These are phyloP conservation scores for Indicator maculatus DNA, from an alignment of 2,113 vertebrate species.

Conservation along the genomic window DNA sequence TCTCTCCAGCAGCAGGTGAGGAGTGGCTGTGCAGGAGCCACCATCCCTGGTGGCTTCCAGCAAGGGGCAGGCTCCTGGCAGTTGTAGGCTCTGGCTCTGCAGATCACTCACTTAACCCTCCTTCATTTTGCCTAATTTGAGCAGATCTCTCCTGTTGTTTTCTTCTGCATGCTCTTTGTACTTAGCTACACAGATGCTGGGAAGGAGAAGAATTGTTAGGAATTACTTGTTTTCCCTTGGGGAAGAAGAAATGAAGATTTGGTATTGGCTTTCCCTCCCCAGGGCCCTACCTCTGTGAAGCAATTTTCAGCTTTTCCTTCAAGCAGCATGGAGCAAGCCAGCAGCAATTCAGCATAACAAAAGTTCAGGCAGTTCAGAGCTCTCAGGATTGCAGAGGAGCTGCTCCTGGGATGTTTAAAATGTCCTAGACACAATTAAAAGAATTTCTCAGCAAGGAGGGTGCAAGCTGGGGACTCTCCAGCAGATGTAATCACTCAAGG, in stretches of 20 bases:
- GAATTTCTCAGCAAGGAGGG: slow-evolving; percentile 43
- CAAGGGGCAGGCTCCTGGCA: neutral
- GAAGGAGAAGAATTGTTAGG: neutral
- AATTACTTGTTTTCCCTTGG: slow-evolving; percentile 3
- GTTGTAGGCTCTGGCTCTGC: neutral
- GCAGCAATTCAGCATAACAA: neutral
- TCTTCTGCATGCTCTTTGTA: neutral
- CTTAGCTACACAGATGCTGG: neutral
- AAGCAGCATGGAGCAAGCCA: neutral
- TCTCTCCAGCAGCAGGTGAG: rapidly evolving
- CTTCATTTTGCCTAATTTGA: neutral
- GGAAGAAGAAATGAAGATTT: neutral
- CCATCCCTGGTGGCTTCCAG: neutral
- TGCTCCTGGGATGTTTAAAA: slow-evolving; percentile 48
- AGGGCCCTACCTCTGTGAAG: neutral
- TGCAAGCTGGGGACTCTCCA: slow-evolving; percentile 51
- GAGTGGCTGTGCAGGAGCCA: neutral
- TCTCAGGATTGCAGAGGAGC: slow-evolving; percentile 1
- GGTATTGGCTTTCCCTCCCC: neutral
- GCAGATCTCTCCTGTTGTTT: neutral
- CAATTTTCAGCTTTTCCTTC: neutral
- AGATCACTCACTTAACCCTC: neutral
- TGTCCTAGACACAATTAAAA: slow-evolving; percentile 41
- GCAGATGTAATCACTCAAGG: slow-evolving; percentile 70
- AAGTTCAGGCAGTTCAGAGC: slow-evolving; percentile 47